Percentiles rank a stretch among this genome's conserved stretches.
phyloP scores from a whole-genome alignment of 2,797 vertebrate genomes.

The Intellagama lesueurii region DNA sequence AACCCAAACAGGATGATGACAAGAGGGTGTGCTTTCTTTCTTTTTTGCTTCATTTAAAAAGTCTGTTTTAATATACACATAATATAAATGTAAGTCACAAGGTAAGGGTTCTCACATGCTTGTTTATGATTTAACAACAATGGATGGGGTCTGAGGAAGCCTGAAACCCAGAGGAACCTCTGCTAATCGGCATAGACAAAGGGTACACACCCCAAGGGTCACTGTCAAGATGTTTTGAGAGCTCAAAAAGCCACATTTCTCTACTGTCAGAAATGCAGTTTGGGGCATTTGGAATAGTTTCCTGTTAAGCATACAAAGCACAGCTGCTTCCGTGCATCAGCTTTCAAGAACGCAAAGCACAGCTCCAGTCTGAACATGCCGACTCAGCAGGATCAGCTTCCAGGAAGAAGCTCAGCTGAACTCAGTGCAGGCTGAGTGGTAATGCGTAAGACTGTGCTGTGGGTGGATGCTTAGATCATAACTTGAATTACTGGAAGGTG shows the following conservation, averaged over 20 bases:
- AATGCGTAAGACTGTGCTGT: background rate
- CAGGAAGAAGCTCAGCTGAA: background rate
- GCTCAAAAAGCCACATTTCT: background rate
- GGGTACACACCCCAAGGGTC: background rate
- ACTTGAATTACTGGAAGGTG: background rate
- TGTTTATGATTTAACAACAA: background rate
- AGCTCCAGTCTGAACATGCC: background rate
- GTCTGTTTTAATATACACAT: background rate
- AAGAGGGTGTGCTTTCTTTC: constrained; percentile 83
- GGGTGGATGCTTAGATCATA: background rate
- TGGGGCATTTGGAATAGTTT: background rate
- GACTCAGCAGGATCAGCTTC: background rate
- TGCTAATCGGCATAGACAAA: background rate
- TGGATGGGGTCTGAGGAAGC: background rate
- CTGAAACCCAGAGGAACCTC: background rate
- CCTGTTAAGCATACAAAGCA: background rate
- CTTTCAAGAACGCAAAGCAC: background rate
- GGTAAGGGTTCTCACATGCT: background rate
- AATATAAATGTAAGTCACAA: background rate
- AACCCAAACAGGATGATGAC: constrained; percentile 86
- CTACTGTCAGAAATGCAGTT: background rate
- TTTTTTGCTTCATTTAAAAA: background rate
- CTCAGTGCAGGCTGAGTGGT: background rate
- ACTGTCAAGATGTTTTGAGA: background rate
- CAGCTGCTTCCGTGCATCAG: background rate